Evolutionary conservation across 2,888 invertebrate genomes (phyloP).

Genomic region (Drosophila siamana): DNA sequence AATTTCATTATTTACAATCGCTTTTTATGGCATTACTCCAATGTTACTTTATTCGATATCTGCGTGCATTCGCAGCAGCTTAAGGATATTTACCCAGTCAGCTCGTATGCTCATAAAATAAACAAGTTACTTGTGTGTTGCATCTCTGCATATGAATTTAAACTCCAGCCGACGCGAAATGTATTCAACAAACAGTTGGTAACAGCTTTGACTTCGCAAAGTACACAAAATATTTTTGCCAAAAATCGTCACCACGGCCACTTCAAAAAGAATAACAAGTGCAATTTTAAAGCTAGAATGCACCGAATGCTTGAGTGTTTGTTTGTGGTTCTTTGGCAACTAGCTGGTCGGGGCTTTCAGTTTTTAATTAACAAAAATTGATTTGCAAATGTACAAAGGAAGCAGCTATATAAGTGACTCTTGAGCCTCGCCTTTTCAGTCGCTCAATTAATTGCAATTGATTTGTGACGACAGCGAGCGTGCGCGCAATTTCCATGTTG

Average conservation of each 20-base stretch:
- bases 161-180: too few relatives aligned
- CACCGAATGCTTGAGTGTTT: not conserved
- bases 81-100: slow-evolving; percentile 1
- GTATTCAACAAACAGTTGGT: too few relatives aligned
- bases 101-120: not conserved
- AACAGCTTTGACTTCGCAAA: too few relatives aligned
- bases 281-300: too few relatives aligned
- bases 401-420: not conserved
- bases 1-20: slow-evolving; percentile 66
- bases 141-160: not conserved
- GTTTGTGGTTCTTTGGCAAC: not conserved
- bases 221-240: too few relatives aligned
- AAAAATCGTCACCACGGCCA: too few relatives aligned
- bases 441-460: slow-evolving; percentile 62
- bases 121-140: not conserved
- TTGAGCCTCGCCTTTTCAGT: slow-evolving; percentile 1
- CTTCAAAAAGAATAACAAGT: too few relatives aligned
- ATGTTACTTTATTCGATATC: slow-evolving; percentile 7
- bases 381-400: not conserved
- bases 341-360: not conserved
- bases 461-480: slow-evolving; percentile 59
- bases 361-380: not conserved
- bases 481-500: slow-evolving; percentile 38
- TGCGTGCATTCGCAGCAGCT: slow-evolving; percentile 8
- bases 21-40: slow-evolving; percentile 42